Conservation (phyloP, 2,888 invertebrate species). For the Halictus ligatus region DNA sequence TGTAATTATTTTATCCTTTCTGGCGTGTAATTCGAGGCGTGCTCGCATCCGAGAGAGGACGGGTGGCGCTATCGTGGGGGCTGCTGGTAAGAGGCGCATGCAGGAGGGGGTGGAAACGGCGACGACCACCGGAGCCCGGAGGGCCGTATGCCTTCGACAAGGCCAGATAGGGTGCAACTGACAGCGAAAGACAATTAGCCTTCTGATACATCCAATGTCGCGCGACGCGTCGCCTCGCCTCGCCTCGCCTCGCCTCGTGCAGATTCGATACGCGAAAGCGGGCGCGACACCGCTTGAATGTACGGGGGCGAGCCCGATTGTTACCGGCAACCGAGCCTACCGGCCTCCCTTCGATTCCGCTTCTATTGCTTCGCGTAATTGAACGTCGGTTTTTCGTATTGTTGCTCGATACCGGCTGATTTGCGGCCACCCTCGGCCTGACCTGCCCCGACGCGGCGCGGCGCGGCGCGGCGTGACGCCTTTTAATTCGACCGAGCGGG, state of each 20-base stretch:
- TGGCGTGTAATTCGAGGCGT: constrained; percentile 82
- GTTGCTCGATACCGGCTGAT: constrained; percentile 23
- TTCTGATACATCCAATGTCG: constrained; percentile 80
- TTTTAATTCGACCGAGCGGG: constrained; percentile 17
- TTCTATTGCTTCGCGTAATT: constrained; percentile 40
- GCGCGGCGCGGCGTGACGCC: not conserved
- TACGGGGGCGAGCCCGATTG: constrained; percentile 40
- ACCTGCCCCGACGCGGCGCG: not conserved
- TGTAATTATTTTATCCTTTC: constrained; percentile 84
- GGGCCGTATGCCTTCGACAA: constrained; percentile 83
- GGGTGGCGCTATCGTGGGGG: constrained; percentile 42
- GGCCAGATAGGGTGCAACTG: constrained; percentile 83
- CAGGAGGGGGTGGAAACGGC: constrained; percentile 25
- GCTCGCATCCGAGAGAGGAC: constrained; percentile 69
- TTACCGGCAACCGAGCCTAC: constrained; percentile 43
- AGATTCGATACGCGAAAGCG: constrained; percentile 59
- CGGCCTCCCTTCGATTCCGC: constrained; percentile 39
- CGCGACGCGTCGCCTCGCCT: constrained; percentile 55
- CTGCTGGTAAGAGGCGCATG: constrained; percentile 33
- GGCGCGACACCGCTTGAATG: constrained; percentile 11
- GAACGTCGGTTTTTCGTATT: constrained; percentile 58
- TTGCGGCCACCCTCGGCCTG: constrained; percentile 21
- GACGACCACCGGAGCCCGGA: constrained; percentile 72
- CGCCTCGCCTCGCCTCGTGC: constrained; percentile 39
- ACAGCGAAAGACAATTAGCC: constrained; percentile 84